Evolutionary conservation across 2,113 vertebrate species (phyloP), one percentile per base, ranked within the genome.

Genomic region (Mixornis gularis): DNA sequence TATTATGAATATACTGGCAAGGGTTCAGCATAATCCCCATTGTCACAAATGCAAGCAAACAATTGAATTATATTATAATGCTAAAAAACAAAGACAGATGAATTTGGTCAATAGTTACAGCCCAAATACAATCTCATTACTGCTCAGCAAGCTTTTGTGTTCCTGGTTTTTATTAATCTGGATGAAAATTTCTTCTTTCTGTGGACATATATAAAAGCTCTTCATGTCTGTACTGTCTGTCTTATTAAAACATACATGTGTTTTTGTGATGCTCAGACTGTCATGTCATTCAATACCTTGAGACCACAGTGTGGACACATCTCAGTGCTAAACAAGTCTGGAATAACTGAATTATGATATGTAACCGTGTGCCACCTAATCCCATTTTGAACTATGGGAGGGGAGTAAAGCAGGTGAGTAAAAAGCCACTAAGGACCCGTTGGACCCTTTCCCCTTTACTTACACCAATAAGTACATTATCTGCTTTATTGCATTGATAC

Each of bases 171-270:
- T 40, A 59, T 38, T 46, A 30, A 41, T 36, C 38, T 71, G 20
- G 30, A 58, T 58, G 13, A 79, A 51, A 22, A 1, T 43, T 17
- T 32, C 4, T 60, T 60, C 12, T 46, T 74, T 76, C 46, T 74
- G 19, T 60, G 19, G 22, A 38, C 0, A 0, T 64, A 55, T 49
- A 38, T 21, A 40, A 3, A 13, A 73, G 8, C 3, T 77, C 32
- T 72, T 81, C 13, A 43, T 36, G 13, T 78, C 32, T 55, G 7
- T 24, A 27, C 6, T 32, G 6, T 48, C 44, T 46, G 17, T n/a
- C 11, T 69, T 27, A 36, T 21, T 56, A 27, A 13, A 24, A 60
- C 26, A 68, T 3, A 3, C 4, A 7, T 2, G 9, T 32, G 4
- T 43, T 58, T 76, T 38, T 52, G 13, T 38, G n/a, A 13, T 36